phyloP scores from a whole-genome alignment of 2,113 vertebrate species.

The Alexandromys fortis region DNA sequence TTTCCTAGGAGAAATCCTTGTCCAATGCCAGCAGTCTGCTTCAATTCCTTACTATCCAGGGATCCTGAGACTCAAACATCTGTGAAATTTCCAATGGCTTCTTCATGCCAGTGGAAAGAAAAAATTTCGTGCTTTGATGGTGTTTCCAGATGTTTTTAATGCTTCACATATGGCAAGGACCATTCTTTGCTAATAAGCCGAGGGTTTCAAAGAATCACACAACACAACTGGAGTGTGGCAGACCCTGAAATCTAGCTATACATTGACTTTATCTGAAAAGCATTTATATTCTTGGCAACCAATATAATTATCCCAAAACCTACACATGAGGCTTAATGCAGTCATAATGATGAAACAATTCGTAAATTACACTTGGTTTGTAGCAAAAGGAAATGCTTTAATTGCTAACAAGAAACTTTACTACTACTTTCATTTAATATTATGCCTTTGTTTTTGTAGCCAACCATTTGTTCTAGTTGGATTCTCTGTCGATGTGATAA shows the following conservation, averaged over 20 bases:
- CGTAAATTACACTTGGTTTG: constrained; percentile 53
- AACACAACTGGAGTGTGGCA: constrained; percentile 75
- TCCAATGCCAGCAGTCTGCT: constrained; percentile 81
- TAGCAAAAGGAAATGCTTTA: constrained; percentile 53
- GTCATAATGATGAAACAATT: constrained; percentile 49
- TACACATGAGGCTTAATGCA: constrained; percentile 45
- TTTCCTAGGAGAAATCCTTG: constrained; percentile 73
- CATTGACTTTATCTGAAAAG: constrained; percentile 66
- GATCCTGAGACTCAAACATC: constrained; percentile 79
- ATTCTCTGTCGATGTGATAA: neutral
- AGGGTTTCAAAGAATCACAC: constrained; percentile 73
- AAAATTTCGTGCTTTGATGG: constrained; percentile 79
- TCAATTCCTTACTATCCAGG: constrained; percentile 83
- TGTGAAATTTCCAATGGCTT: constrained; percentile 85
- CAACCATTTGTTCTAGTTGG: neutral
- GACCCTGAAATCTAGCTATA: constrained; percentile 64
- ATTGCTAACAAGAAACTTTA: constrained; percentile 52
- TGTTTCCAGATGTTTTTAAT: constrained; percentile 83
- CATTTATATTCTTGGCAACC: constrained; percentile 66
- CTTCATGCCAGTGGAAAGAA: constrained; percentile 82
- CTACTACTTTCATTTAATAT: constrained; percentile 52
- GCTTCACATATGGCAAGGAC: constrained; percentile 51
- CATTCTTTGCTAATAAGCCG: constrained; percentile 74
- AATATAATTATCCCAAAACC: constrained; percentile 60
- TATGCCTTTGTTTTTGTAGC: constrained; percentile 40